Percentiles rank a stretch among this genome's conserved stretches.
phyloP scores from a whole-genome alignment of 2,797 vertebrate genomes.

The Lutjanus campechanus region DNA sequence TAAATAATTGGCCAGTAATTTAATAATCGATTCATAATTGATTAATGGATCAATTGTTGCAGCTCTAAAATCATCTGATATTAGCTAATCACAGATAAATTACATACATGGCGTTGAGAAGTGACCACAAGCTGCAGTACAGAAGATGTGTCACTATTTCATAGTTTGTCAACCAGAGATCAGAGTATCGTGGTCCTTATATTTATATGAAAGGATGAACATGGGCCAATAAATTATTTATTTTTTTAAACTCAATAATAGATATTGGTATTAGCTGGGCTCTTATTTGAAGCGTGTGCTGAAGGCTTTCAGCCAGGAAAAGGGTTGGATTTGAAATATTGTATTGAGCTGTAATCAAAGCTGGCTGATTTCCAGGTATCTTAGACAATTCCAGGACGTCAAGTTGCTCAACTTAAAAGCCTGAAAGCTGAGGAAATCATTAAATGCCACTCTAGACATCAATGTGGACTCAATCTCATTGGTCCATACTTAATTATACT shows the following conservation, averaged over 20 bases:
- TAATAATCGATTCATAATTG: no score
- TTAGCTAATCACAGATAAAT: not conserved
- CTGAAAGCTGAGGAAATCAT: constrained; percentile 69
- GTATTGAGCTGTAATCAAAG: constrained; percentile 11
- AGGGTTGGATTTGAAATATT: not conserved
- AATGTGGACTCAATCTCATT: constrained; percentile 49
- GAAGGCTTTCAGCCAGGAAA: not conserved
- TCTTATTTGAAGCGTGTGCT: not conserved
- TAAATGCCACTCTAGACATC: constrained; percentile 54
- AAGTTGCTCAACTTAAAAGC: constrained; percentile 61
- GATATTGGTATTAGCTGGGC: not conserved
- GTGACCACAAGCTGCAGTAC: no score
- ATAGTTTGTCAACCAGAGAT: no score
- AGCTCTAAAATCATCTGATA: no score
- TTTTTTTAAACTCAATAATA: not conserved
- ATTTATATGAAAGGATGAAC: not conserved
- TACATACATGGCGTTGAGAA: no score
- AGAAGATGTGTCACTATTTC: no score
- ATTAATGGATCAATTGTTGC: no score
- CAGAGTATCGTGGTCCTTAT: not conserved
- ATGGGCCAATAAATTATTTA: not conserved
- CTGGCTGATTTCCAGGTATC: constrained; percentile 11
- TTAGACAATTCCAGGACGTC: constrained; percentile 45
- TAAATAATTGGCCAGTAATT: no score
- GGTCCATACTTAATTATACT: constrained; percentile 1